These are phyloP conservation scores for Tryphoninae sp. DNA, from an alignment of 2,888 invertebrate species.

Conservation along the genomic window DNA sequence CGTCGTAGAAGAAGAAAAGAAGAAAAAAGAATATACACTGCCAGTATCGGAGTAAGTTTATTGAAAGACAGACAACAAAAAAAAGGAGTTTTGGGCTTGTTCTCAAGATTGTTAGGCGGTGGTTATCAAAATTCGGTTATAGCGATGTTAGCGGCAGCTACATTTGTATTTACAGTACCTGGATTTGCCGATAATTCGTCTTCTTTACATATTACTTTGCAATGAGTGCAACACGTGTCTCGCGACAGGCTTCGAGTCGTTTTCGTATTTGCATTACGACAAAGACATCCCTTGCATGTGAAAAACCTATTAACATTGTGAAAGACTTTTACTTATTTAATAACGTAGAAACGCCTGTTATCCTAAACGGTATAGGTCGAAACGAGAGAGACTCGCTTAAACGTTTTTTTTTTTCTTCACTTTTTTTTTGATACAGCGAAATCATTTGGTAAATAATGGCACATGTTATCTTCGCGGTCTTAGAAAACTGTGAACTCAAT, in stretches of 20 bases:
- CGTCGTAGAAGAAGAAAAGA: constrained; percentile 27
- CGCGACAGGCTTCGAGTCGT: constrained; percentile 2
- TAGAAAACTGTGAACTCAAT: background rate
- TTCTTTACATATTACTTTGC: constrained; percentile 16
- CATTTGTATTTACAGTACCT: constrained; percentile 42
- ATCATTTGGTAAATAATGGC: background rate
- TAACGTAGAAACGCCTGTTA: constrained; percentile 33
- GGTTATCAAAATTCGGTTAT: constrained; percentile 25
- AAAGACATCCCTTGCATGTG: background rate
- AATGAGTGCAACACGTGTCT: constrained; percentile 5
- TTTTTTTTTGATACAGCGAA: background rate
- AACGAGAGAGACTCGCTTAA: background rate
- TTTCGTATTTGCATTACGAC: constrained; percentile 10
- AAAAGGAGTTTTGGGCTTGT: background rate
- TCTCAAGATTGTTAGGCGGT: constrained; percentile 2
- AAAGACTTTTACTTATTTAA: constrained; percentile 26
- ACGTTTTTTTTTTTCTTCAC: constrained; percentile 2
- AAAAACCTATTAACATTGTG: constrained; percentile 31
- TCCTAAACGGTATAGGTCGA: constrained; percentile 17
- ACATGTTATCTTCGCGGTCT: background rate
- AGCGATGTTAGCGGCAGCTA: constrained; percentile 30
- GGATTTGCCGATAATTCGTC: constrained; percentile 34
- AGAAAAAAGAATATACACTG: constrained; percentile 33
- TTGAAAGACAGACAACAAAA: background rate
- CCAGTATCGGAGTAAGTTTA: constrained; percentile 48